A percentile compares a stretch with the other conserved stretches of the same genome.
Conservation (phyloP, 1,140 invertebrate species). For the Caerostris darwini region DNA sequence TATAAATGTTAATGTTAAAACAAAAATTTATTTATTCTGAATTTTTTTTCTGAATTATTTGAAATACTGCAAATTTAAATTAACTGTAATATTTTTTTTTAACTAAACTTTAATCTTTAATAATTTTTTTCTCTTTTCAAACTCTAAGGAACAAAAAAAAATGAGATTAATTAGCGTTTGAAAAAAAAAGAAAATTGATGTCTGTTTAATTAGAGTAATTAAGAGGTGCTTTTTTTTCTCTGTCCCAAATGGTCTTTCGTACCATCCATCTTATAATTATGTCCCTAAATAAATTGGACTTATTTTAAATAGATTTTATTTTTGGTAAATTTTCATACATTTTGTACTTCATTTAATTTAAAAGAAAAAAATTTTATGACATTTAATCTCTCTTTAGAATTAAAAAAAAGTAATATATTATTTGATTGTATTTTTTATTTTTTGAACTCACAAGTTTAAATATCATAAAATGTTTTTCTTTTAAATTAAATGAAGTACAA, state of each 20-base stretch:
- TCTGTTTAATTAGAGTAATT: slow-evolving; percentile 28
- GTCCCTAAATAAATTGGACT: neutral
- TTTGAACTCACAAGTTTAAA: too few species aligned
- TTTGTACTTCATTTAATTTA: too few species aligned
- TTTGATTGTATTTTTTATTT: too few species aligned
- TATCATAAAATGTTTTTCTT: too few species aligned
- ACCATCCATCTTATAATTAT: neutral
- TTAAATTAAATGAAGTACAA: too few species aligned
- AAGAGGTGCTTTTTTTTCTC: neutral
- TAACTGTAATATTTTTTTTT: neutral
- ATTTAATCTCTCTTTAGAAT: too few species aligned
- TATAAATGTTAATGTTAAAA: too few species aligned
- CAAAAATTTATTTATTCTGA: too few species aligned
- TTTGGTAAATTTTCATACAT: neutral
- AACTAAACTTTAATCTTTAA: neutral
- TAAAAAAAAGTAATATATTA: too few species aligned
- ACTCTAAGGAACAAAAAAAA: neutral
- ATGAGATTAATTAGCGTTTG: neutral
- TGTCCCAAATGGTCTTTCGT: neutral
- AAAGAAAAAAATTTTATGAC: too few species aligned
- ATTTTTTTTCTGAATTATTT: too few species aligned
- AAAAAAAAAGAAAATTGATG: slow-evolving; percentile 17
- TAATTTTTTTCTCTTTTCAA: neutral
- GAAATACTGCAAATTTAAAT: too few species aligned
- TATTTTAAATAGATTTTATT: neutral